Percentiles rank a stretch among this genome's conserved stretches.
Evolutionary conservation across 2,888 invertebrate genomes (phyloP).

Genomic region (Torymus auratus): DNA sequence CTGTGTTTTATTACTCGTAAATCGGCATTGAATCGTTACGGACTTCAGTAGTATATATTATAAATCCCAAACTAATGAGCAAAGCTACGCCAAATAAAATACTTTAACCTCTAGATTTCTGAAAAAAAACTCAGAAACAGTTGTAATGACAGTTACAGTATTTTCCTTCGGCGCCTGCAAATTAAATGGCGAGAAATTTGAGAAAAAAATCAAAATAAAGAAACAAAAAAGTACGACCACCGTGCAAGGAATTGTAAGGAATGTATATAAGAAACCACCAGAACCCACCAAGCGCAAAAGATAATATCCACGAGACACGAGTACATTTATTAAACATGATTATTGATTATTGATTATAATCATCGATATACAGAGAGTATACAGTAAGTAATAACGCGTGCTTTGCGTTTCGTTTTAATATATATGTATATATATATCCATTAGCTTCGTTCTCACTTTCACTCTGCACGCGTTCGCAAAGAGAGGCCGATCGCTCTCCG

Average conservation of each 20-base stretch:
- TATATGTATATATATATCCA: constrained; percentile 37
- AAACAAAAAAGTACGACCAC: constrained; percentile 73
- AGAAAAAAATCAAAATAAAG: constrained; percentile 55
- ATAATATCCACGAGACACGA: constrained; percentile 76
- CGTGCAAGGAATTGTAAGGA: constrained; percentile 72
- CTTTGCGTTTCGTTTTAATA: constrained; percentile 19
- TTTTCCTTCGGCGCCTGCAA: constrained; percentile 25
- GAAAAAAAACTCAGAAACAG: constrained; percentile 17
- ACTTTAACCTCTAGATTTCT: constrained; percentile 2
- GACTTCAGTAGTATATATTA: constrained; percentile 7
- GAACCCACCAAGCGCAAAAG: constrained; percentile 75
- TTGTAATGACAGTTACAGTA: constrained; percentile 8
- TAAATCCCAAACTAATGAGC: constrained; percentile 48
- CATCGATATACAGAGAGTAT: constrained; percentile 72
- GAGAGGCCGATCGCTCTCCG: constrained; percentile 43
- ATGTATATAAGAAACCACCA: constrained; percentile 73
- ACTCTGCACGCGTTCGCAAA: constrained; percentile 43
- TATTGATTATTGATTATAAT: constrained; percentile 74
- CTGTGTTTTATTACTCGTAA: constrained; percentile 11
- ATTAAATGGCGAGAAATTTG: constrained; percentile 43
- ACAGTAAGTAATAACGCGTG: constrained; percentile 57
- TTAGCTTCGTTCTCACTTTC: constrained; percentile 42
- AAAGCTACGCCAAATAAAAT: constrained; percentile 46
- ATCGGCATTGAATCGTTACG: constrained; percentile 30
- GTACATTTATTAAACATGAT: constrained; percentile 77